phyloP scores from a whole-genome alignment of 1,140 invertebrate species.

The Lysiphlebus fabarum region DNA sequence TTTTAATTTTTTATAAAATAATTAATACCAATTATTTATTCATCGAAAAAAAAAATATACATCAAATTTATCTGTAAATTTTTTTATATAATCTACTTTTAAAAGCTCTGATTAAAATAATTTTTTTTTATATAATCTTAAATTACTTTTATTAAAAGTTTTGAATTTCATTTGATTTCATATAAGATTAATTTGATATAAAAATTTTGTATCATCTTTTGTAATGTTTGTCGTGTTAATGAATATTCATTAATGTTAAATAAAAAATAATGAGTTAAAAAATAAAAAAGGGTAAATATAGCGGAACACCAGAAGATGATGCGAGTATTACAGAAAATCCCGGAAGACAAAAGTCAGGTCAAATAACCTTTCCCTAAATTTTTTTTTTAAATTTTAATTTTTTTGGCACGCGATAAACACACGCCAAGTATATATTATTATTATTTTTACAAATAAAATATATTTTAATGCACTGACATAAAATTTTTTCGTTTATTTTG shows the following conservation, averaged over 20 bases:
- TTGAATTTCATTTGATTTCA: too few relatives aligned
- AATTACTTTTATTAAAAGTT: too few relatives aligned
- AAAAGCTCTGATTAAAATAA: too few relatives aligned
- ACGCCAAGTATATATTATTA: constrained; percentile 11
- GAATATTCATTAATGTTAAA: too few relatives aligned
- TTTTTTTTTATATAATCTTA: too few relatives aligned
- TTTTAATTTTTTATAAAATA: too few relatives aligned
- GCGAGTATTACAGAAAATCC: constrained; percentile 1
- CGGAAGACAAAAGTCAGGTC: constrained; percentile 14
- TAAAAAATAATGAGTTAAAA: too few relatives aligned
- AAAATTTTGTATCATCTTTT: background rate
- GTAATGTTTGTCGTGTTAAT: too few relatives aligned
- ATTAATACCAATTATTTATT: too few relatives aligned
- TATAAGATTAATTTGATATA: background rate
- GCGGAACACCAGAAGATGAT: background rate
- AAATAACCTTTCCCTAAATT: constrained; percentile 10
- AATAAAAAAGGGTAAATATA: background rate
- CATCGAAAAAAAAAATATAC: too few relatives aligned
- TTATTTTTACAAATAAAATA: constrained; percentile 13
- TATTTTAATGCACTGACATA: constrained; percentile 1
- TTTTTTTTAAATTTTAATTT: constrained; percentile 7
- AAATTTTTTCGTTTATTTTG: constrained; percentile 15
- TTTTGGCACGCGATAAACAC: constrained; percentile 15
- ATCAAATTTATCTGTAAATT: too few relatives aligned
- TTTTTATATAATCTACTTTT: too few relatives aligned